phyloP scores from a whole-genome alignment of 2,113 vertebrate genomes.

The Semnornis frantzii region DNA sequence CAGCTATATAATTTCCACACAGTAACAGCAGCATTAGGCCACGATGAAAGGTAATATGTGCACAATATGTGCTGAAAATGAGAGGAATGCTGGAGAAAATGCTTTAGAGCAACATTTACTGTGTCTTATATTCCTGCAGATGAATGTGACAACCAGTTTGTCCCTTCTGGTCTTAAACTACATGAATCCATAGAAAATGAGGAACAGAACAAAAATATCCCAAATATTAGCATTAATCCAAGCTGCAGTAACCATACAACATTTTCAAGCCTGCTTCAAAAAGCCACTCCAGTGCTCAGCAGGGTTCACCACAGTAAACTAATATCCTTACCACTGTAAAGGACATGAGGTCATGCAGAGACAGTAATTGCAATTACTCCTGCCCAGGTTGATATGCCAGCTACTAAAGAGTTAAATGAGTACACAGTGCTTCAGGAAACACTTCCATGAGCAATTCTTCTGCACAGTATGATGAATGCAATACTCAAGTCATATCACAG shows the following conservation, averaged over 20 bases:
- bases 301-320: background rate
- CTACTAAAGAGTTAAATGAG: background rate
- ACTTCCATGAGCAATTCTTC: background rate
- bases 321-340: background rate
- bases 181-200: background rate
- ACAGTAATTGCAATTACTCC: background rate
- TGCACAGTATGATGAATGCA: background rate
- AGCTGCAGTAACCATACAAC: background rate
- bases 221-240: background rate
- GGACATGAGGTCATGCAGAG: background rate
- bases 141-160: background rate
- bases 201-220: background rate
- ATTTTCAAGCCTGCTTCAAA: background rate
- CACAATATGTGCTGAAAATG: background rate
- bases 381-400: fast-evolving
- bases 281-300: background rate
- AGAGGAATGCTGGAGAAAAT: background rate
- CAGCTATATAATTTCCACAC: background rate
- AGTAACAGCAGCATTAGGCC: background rate
- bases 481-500: background rate
- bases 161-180: background rate
- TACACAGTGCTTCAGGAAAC: background rate
- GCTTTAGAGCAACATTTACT: background rate
- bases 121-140: background rate
- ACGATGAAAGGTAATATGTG: background rate